Conservation (phyloP, 2,888 invertebrate genomes). For the Thecophora atra region DNA sequence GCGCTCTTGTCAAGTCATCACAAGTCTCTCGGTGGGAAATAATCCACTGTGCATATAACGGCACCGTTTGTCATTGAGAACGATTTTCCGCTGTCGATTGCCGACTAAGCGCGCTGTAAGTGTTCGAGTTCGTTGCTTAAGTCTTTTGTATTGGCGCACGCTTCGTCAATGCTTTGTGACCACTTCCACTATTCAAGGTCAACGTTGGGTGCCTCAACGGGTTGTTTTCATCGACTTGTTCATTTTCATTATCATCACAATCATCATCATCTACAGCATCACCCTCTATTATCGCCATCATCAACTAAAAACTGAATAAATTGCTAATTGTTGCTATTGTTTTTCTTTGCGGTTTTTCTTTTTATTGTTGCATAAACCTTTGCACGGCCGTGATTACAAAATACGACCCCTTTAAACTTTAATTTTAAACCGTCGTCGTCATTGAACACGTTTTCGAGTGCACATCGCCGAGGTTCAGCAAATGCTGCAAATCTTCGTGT, state of each 20-base stretch:
- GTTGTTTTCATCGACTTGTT: too few species aligned
- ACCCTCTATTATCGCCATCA: conserved; percentile 3
- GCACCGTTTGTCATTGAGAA: not conserved
- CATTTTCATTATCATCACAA: not conserved
- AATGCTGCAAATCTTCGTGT: too few species aligned
- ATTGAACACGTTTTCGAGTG: too few species aligned
- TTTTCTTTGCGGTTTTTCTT: not conserved
- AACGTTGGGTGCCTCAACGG: not conserved
- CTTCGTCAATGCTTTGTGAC: not conserved
- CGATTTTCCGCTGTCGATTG: not conserved
- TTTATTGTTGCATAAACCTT: not conserved
- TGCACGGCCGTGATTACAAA: not conserved
- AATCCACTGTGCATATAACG: too few species aligned
- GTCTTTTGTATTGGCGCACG: conserved; percentile 7
- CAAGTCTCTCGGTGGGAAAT: not conserved
- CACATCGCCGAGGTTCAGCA: too few species aligned
- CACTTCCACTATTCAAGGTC: conserved; percentile 9
- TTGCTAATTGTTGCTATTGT: conserved; percentile 2
- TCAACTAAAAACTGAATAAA: not conserved
- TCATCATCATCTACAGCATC: not conserved
- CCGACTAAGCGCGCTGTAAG: not conserved
- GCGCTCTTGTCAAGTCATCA: not conserved
- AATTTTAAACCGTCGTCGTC: not conserved
- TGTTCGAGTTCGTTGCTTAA: not conserved
- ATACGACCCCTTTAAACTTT: not conserved